These are phyloP conservation scores for Lytechinus pictus DNA, from an alignment of 35 echinoderm and acorn worm species.

Conservation along the genomic window DNA sequence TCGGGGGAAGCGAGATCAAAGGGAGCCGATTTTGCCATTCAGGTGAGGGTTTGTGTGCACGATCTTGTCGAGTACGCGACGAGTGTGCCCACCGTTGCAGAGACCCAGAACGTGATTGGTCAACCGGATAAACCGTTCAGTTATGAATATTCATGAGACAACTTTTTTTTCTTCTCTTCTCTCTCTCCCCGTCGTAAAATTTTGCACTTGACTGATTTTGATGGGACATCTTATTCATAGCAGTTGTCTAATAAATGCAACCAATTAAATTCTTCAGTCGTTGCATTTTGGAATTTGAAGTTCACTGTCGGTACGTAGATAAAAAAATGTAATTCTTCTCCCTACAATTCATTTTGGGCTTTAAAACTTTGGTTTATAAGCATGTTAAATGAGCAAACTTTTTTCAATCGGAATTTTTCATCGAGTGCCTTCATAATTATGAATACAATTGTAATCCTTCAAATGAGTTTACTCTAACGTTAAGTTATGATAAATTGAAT, in stretches of 20 bases:
- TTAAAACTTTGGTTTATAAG: too few relatives aligned
- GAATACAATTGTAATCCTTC: too few relatives aligned
- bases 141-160: background rate
- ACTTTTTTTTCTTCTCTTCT: background rate
- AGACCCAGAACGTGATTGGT: background rate
- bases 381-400: too few relatives aligned
- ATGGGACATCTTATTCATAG: background rate
- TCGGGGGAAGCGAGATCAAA: background rate
- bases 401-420: too few relatives aligned
- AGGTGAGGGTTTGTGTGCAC: background rate
- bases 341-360: too few relatives aligned
- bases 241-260: background rate
- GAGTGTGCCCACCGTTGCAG: background rate
- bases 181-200: background rate
- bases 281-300: background rate
- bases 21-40: background rate
- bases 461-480: too few relatives aligned
- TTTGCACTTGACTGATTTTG: background rate
- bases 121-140: background rate
- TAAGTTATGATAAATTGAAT: too few relatives aligned
- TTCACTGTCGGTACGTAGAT: background rate
- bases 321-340: background rate
- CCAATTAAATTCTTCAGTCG: slow-evolving; percentile 11
- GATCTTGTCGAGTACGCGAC: background rate
- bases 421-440: too few relatives aligned